Conservation (phyloP, 2,113 vertebrate species). For the Actenoides hombroni region DNA sequence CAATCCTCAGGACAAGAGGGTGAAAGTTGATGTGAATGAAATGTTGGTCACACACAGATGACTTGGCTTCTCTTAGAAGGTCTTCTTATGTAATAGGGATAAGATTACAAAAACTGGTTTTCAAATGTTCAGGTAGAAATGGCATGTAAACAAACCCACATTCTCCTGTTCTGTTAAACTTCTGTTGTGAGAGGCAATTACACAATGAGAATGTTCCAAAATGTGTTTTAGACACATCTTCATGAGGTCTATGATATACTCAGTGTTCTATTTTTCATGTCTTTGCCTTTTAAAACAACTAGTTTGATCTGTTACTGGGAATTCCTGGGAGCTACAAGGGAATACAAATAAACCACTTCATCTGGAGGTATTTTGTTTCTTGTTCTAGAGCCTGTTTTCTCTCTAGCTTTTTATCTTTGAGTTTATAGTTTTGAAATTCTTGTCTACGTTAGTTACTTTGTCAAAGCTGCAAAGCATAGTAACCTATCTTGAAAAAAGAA, state of each 20-base stretch:
- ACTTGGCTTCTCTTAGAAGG: background rate
- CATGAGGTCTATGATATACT: background rate
- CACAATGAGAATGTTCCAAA: background rate
- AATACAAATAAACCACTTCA: background rate
- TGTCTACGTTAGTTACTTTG: background rate
- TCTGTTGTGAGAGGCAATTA: background rate
- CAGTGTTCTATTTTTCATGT: background rate
- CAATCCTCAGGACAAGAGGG: background rate
- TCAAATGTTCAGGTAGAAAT: background rate
- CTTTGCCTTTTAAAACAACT: background rate
- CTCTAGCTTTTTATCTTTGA: background rate
- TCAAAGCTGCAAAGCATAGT: background rate
- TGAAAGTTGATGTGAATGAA: background rate
- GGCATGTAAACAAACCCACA: background rate
- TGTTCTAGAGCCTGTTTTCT: background rate
- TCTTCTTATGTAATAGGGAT: background rate
- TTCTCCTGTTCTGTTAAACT: background rate
- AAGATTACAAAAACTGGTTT: background rate
- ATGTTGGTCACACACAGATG: background rate
- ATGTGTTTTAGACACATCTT: background rate
- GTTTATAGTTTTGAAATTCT: background rate
- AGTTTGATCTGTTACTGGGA: background rate
- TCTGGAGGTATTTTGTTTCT: background rate
- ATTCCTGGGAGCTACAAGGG: background rate
- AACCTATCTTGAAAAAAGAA: background rate